These are phyloP conservation scores for Leptura quadrifasciata DNA, from an alignment of 2,888 invertebrate genomes.

Conservation along the genomic window DNA sequence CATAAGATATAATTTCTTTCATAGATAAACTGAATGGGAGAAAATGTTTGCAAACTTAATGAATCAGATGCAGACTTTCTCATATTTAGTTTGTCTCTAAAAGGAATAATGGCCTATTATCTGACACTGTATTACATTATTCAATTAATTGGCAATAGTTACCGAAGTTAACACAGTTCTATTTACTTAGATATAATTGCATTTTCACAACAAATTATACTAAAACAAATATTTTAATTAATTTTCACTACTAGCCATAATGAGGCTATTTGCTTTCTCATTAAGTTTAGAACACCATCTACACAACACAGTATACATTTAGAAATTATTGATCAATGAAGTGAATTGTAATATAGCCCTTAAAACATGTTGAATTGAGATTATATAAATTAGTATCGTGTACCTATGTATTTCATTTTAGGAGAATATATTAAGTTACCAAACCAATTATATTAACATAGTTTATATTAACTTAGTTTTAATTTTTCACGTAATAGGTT, in stretches of 20 bases:
- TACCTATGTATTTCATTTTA: neutral
- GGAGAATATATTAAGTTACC: neutral
- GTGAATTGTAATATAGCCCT: slow-evolving; percentile 7
- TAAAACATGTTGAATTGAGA: neutral
- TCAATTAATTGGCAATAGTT: neutral
- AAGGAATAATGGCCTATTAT: neutral
- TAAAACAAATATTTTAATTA: too few species aligned
- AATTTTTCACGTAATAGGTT: neutral
- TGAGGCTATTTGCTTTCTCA: too few species aligned
- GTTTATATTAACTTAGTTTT: neutral
- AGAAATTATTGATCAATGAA: neutral
- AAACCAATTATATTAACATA: neutral
- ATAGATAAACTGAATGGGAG: too few species aligned
- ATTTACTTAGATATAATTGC: neutral
- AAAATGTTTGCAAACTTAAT: too few species aligned
- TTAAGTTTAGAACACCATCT: too few species aligned
- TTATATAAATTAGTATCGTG: neutral
- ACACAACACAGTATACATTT: too few species aligned
- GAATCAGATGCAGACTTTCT: too few species aligned
- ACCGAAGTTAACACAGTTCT: neutral
- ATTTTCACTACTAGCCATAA: too few species aligned
- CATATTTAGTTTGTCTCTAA: neutral
- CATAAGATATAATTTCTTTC: too few species aligned
- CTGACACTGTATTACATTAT: neutral
- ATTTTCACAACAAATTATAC: too few species aligned